phyloP scores from a whole-genome alignment of 2,113 vertebrate genomes.

The Capra hircus region DNA sequence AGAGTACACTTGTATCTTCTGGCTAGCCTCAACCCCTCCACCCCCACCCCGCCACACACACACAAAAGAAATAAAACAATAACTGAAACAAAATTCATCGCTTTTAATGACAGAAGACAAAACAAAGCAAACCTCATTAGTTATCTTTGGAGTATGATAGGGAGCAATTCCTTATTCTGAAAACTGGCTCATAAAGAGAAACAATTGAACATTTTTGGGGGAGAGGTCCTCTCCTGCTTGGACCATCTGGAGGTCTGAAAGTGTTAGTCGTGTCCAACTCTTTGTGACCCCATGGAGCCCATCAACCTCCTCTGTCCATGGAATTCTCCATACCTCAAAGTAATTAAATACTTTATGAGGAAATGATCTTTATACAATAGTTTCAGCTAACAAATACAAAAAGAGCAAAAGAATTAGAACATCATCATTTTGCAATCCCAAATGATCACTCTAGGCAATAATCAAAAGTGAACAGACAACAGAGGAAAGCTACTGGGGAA shows the following conservation, averaged over 20 bases:
- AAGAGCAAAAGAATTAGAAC: background rate
- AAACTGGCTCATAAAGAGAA: background rate
- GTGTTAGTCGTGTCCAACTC: rapidly evolving
- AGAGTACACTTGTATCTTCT: background rate
- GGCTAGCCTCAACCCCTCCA: background rate
- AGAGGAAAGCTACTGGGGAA: background rate
- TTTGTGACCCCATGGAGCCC: background rate
- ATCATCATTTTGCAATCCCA: background rate
- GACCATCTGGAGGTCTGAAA: background rate
- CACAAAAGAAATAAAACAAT: background rate
- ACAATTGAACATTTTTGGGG: background rate
- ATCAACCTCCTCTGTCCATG: background rate
- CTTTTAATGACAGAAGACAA: background rate
- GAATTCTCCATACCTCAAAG: background rate
- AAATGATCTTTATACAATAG: background rate
- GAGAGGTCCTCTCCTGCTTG: background rate
- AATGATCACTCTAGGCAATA: background rate
- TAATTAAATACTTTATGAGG: background rate
- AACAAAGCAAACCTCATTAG: background rate
- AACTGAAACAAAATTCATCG: background rate
- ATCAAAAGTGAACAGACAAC: background rate
- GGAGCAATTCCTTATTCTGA: background rate
- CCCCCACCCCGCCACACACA: background rate
- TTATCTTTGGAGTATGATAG: background rate
- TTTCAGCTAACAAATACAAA: background rate